Evolutionary conservation across 1,140 invertebrate species (phyloP).

Genomic region (Muscidifurax raptorellus): DNA sequence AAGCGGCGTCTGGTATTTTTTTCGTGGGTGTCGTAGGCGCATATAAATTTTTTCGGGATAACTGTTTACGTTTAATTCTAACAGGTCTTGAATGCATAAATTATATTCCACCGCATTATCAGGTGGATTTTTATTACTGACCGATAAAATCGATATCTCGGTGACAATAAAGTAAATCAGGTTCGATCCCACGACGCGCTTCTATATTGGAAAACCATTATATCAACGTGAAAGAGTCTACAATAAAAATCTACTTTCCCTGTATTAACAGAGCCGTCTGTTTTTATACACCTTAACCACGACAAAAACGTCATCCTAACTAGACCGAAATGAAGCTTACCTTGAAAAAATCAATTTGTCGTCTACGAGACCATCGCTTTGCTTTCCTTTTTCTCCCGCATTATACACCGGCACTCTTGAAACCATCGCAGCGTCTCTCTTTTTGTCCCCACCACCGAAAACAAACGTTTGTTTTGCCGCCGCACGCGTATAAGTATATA

Average conservation of each 20-base stretch:
- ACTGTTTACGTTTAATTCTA: not conserved
- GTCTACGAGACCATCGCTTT: not conserved
- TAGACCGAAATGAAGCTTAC: conserved; percentile 16
- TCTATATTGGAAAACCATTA: not conserved
- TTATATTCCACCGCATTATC: too few species aligned
- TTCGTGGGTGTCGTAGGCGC: too few species aligned
- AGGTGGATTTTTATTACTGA: too few species aligned
- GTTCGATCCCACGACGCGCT: too few species aligned
- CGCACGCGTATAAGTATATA: not conserved
- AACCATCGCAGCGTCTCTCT: not conserved
- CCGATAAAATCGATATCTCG: too few species aligned
- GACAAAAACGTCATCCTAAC: not conserved
- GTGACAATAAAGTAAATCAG: too few species aligned
- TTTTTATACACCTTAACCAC: not conserved
- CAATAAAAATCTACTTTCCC: not conserved
- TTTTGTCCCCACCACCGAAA: not conserved
- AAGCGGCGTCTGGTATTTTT: too few species aligned
- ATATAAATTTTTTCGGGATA: not conserved
- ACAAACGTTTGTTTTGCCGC: conserved; percentile 15
- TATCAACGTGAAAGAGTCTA: too few species aligned
- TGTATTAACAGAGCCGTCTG: not conserved
- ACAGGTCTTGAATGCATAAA: too few species aligned
- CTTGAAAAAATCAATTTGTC: conserved; percentile 17
- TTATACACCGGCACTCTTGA: too few species aligned
- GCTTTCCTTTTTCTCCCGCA: not conserved